These are phyloP conservation scores for Sturnus vulgaris DNA, from an alignment of 2,113 vertebrate species.

Conservation along the genomic window DNA sequence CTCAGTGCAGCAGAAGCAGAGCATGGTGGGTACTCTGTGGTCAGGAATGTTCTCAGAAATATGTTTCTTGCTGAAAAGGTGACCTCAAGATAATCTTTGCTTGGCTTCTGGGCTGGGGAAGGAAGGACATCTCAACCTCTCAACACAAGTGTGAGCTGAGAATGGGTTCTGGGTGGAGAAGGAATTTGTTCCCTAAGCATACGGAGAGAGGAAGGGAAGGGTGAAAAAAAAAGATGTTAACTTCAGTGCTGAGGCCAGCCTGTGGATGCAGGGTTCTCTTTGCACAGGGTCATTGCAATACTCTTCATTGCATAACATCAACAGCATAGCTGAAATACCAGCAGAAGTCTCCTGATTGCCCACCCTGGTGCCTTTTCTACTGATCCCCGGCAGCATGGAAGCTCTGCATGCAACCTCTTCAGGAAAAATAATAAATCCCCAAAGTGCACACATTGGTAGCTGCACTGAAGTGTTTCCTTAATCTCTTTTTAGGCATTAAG, in stretches of 20 bases:
- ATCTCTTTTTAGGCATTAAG: neutral
- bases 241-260: neutral
- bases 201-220: neutral
- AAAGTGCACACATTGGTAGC: neutral
- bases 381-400: neutral
- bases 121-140: neutral
- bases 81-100: neutral
- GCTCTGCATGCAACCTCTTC: neutral
- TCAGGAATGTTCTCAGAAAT: conserved; percentile 32
- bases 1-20: neutral
- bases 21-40: neutral
- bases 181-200: fast-evolving
- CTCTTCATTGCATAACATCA: neutral
- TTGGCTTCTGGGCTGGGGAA: neutral
- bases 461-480: neutral
- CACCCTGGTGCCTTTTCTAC: neutral
- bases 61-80: neutral
- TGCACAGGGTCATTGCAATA: neutral
- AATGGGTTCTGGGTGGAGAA: neutral
- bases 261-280: neutral
- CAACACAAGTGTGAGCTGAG: neutral
- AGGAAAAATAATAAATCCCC: neutral
- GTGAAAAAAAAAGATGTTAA: neutral
- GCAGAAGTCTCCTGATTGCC: neutral
- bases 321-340: fast-evolving